Base-by-base conservation (phyloP, 2,888 invertebrate species). In the Formica aserva region DNA sequence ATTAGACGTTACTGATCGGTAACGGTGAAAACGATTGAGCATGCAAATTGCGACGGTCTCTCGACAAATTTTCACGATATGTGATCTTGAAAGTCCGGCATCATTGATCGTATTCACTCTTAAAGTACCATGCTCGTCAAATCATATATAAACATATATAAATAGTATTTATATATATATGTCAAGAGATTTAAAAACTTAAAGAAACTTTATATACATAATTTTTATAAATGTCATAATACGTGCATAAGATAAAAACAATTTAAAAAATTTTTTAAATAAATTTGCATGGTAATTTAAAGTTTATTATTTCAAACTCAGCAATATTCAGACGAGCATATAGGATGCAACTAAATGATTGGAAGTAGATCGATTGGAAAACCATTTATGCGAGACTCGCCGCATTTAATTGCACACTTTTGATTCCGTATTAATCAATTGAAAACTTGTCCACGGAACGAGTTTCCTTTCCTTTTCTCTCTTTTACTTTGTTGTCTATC, bases 351-450 rank as follows among this genome's bases (percentile, higher is more conserved):
- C 87, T 85, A 87, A 90, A 86, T 77, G 85, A 88, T 83, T 90
- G 91, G 87, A 89, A 91, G 86, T 83, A 75, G 87, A 90, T 89
- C 86, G 89, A 86, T 89, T 87, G 86, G 89, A 84, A 91, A 89
- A 87, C 86, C 82, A 91, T 89, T 91, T 89, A 90, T 83, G 86
- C 86, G 86, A 89, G 74, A 85, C 85, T 75, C 82, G 82, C 63
- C 78, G 65, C 84, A 77, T 84, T 83, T 85, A 87, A 90, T 85
- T 90, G 87, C 85, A 57, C 82, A 77, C 82, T 83, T 82, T 83
- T 76, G 76, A 88, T 84, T 86, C 67, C 66, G 71, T 71, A 77
- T 85, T 83, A 76, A 74, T 82, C 83, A 85, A 87, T 83, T 84
- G 75, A 85, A 88, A 88, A 81, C 48, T 81, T 76, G 72, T 83